A percentile compares a stretch with the other conserved stretches of the same genome.
These are phyloP conservation scores for Rhadinocentrus ornatus DNA, from an alignment of 2,797 vertebrate genomes.

Conservation along the genomic window DNA sequence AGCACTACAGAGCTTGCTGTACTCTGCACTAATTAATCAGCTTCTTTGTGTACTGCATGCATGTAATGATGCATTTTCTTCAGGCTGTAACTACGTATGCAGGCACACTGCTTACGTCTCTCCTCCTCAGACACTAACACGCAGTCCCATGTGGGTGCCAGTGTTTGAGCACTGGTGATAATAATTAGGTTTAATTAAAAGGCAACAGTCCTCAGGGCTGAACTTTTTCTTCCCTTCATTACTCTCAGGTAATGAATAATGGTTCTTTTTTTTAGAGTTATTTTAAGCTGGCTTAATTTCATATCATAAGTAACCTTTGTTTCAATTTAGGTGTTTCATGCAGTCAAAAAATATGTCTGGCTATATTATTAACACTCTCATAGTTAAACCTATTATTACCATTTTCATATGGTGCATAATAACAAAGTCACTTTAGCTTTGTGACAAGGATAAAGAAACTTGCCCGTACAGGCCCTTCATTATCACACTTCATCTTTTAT, in stretches of 20 bases:
- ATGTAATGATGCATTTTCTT: conserved; percentile 27
- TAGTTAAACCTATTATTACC: background rate
- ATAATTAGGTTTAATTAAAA: conserved; percentile 77
- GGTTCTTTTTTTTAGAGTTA: conserved; percentile 40
- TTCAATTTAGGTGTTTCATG: conserved; percentile 29
- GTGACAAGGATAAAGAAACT: background rate
- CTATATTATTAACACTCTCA: background rate
- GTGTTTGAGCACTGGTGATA: conserved; percentile 54
- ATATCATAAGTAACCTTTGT: conserved; percentile 22
- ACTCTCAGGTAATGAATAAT: conserved; percentile 45
- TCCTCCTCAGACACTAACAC: conserved; percentile 14
- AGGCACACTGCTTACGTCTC: conserved; percentile 9
- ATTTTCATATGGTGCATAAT: background rate
- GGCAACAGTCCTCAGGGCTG: conserved; percentile 20
- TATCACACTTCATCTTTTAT: no score
- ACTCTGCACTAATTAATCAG: conserved; percentile 29
- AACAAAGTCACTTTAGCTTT: background rate
- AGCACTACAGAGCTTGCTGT: conserved; percentile 23
- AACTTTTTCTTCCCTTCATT: conserved; percentile 31
- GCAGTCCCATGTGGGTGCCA: conserved; percentile 44
- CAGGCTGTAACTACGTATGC: conserved; percentile 17
- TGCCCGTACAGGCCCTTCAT: no score
- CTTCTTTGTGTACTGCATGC: conserved; percentile 14
- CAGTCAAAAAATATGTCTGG: background rate
- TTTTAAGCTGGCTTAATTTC: conserved; percentile 38